A percentile compares a stretch with the other conserved stretches of the same genome.
Evolutionary conservation across 2,888 invertebrate genomes (phyloP).

Genomic region (Tineola bisselliella): DNA sequence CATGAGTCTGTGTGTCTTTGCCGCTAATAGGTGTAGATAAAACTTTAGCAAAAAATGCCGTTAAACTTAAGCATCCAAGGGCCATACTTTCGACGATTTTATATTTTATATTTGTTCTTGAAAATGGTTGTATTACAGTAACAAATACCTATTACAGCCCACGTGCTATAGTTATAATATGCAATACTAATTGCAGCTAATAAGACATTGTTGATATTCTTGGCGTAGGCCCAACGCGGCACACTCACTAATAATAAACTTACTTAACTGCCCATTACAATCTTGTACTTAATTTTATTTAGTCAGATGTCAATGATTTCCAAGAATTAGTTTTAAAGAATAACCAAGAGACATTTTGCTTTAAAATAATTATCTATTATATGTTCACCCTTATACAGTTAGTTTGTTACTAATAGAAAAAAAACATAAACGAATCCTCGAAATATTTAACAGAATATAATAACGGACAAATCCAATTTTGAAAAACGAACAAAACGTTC

Average conservation of each 20-base stretch:
- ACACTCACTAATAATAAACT: neutral
- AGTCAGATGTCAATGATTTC: neutral
- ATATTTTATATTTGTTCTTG: too few species aligned
- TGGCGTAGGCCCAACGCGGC: constrained; percentile 32
- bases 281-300: neutral
- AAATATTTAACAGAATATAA: too few species aligned
- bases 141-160: neutral
- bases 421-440: too few species aligned
- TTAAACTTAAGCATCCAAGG: neutral
- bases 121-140: too few species aligned
- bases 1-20: constrained; percentile 28
- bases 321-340: neutral
- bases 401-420: too few species aligned
- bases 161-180: constrained; percentile 34
- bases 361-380: too few species aligned
- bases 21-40: constrained; percentile 2
- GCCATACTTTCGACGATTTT: neutral
- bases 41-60: neutral
- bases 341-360: too few species aligned
- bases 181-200: constrained; percentile 54
- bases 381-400: too few species aligned
- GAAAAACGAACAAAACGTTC: neutral
- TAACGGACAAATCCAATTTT: too few species aligned
- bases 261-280: neutral
- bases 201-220: constrained; percentile 40